Conservation (phyloP, 2,113 vertebrate genomes). For the Ctenomys sociabilis region DNA sequence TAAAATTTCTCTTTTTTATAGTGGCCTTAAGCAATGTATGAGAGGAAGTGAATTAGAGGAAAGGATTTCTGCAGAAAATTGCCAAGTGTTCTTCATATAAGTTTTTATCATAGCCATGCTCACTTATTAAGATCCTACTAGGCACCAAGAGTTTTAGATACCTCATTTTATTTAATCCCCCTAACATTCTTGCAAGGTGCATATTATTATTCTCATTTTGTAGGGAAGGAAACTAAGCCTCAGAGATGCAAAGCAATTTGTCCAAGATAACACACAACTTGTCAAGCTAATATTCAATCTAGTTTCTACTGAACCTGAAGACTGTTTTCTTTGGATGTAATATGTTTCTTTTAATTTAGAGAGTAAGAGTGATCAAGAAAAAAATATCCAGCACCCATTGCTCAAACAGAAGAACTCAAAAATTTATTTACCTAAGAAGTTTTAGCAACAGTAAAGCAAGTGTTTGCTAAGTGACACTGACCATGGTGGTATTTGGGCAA, state of each 20-base stretch:
- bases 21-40: conserved; percentile 73
- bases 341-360: conserved; percentile 1
- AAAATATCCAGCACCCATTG: not conserved
- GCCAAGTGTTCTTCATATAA: conserved; percentile 62
- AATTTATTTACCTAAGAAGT: not conserved
- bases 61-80: conserved; percentile 56
- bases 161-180: conserved; percentile 77
- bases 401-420: not conserved
- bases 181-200: conserved; percentile 53
- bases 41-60: conserved; percentile 62
- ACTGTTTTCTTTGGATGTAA: not conserved
- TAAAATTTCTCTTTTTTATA: conserved; percentile 60
- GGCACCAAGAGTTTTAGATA: conserved; percentile 72
- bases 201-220: conserved; percentile 77
- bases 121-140: conserved; percentile 76
- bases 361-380: not conserved
- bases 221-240: conserved; percentile 70
- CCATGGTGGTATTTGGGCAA: accelerated
- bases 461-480: not conserved
- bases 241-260: conserved; percentile 70
- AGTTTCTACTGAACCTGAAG: conserved; percentile 1
- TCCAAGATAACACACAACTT: conserved; percentile 53
- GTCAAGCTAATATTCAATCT: not conserved
- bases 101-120: conserved; percentile 67
- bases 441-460: not conserved